phyloP scores from a whole-genome alignment of 1,140 invertebrate genomes.

The Aplysia californica region DNA sequence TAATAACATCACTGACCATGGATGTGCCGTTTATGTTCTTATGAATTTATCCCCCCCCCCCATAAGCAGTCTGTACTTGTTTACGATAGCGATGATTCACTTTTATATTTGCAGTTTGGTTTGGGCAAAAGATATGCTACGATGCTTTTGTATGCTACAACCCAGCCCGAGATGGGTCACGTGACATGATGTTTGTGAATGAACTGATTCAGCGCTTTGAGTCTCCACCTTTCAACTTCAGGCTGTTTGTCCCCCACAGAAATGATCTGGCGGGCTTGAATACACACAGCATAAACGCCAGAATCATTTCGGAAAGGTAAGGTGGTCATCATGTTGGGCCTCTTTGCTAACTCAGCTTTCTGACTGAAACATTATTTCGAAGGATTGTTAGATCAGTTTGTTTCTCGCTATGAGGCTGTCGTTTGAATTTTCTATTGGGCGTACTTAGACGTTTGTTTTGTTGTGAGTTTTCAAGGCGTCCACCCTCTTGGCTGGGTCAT shows the following conservation, averaged over 20 bases:
- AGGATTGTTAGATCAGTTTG: too few species aligned
- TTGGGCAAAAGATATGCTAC: constrained; percentile 44
- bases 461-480: too few species aligned
- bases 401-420: too few species aligned
- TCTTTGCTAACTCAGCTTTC: too few species aligned
- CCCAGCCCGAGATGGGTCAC: constrained; percentile 34
- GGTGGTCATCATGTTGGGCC: background rate
- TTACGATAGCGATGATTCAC: background rate
- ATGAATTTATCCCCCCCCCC: background rate
- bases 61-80: background rate
- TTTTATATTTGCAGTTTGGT: constrained; percentile 34
- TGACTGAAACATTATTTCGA: too few species aligned
- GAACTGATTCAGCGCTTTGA: constrained; percentile 61
- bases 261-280: constrained; percentile 62
- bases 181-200: constrained; percentile 62
- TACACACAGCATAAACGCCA: constrained; percentile 56
- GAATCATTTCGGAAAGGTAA: constrained; percentile 63
- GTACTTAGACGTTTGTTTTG: too few species aligned
- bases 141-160: constrained; percentile 68
- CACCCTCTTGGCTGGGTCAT: too few species aligned
- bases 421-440: too few species aligned
- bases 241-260: constrained; percentile 61
- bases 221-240: constrained; percentile 46
- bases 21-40: background rate
- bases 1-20: background rate